Evolutionary conservation across 1,140 invertebrate genomes (phyloP), one percentile per base, ranked within the genome.

Genomic region (Trichoplusia ni): DNA sequence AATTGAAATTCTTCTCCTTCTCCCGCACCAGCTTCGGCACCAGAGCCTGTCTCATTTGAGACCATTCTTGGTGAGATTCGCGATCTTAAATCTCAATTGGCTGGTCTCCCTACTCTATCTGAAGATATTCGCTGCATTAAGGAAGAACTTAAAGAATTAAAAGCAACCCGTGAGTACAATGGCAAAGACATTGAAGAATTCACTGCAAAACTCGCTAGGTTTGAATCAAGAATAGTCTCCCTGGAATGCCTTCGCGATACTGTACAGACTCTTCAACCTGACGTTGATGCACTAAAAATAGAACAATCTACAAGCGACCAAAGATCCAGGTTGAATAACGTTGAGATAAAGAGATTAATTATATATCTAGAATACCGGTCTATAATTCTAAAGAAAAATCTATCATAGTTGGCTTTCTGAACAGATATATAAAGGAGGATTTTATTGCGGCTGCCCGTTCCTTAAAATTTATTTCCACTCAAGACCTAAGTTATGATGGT

Each of bases 311-410:
- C 21, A 6, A 18, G 29, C 4, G 65, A 71, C 1, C 60, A 67
- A 9, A 18, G 64, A 18, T 53, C 54, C 0, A 18, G 64, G 1
- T 38, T 67, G n/a, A 60, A 60, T 25, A 61, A 61, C 14, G 29
- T 49, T 13, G 44, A 61, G 21, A 49, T 61, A n/a, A 61, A 64
- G 29, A 47, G 67, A 7, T 37, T 69, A 0, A 4, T 64, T 7
- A 69, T 54, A n/a, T 59, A 64, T 16, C 31, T 56, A 13, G 67
- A 64, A 23, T 64, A 64, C 11, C 14, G 64, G 1, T 64, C 46
- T 29, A 8, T 18, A 1, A 25, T 60, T 8, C 35, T 1, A 69
- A 59, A 4, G 54, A 69, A 4, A 69, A 69, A 21, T 31, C 40
- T 7, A 69, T 65, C 7, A 47, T 69, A 13, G 21, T 69, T 0